phyloP scores from a whole-genome alignment of 2,797 vertebrate species.

The Orestias chungarensis region DNA sequence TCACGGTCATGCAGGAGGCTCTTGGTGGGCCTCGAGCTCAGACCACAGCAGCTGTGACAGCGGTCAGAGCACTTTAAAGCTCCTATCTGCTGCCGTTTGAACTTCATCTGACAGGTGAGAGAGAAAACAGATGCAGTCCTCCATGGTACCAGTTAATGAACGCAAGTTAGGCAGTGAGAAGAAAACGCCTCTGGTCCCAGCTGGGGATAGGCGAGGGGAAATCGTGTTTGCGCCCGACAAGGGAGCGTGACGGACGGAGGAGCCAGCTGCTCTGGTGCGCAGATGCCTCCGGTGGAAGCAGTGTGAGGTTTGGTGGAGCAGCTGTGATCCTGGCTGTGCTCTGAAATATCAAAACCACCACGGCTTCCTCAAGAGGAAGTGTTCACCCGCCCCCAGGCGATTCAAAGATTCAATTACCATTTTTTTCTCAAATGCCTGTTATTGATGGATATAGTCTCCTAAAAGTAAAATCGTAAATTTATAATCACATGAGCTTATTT shows the following conservation, averaged over 20 bases:
- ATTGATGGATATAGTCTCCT: not conserved
- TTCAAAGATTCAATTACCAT: constrained; percentile 33
- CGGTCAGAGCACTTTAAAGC: constrained; percentile 12
- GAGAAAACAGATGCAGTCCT: constrained; percentile 35
- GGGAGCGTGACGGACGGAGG: constrained; percentile 26
- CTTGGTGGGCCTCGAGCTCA: constrained; percentile 11
- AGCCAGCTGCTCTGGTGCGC: constrained; percentile 53
- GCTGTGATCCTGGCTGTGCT: constrained; percentile 49
- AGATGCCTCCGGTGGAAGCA: constrained; percentile 33
- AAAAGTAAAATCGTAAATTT: not conserved
- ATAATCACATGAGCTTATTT: not conserved
- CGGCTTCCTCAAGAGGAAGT: constrained; percentile 38
- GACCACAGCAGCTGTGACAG: constrained; percentile 9
- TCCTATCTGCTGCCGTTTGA: constrained; percentile 22
- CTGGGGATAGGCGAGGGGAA: constrained; percentile 28
- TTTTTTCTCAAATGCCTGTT: not conserved
- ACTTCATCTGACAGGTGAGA: constrained; percentile 25
- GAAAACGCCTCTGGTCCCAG: constrained; percentile 16
- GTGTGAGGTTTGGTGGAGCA: constrained; percentile 52
- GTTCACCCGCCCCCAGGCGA: constrained; percentile 49
- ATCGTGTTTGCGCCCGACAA: constrained; percentile 26
- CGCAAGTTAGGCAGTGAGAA: constrained; percentile 4
- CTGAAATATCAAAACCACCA: constrained; percentile 57
- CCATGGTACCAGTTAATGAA: constrained; percentile 12
- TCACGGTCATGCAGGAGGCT: constrained; percentile 13